Conservation (phyloP, 2,888 invertebrate genomes). For the Troglohyphantes excavatus region DNA sequence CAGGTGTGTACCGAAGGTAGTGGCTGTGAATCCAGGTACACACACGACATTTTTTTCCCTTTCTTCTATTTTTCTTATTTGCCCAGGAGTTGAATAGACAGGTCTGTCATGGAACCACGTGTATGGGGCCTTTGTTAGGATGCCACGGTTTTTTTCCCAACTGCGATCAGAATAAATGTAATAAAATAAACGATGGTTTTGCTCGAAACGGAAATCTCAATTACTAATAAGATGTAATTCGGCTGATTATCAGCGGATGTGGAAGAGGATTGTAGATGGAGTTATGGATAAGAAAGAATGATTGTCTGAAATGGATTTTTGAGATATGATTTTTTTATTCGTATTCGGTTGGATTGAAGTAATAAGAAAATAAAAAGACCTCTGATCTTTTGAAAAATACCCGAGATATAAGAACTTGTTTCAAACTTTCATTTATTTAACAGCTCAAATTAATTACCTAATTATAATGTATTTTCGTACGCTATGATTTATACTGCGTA, state of each 20-base stretch:
- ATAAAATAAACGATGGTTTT: not conserved
- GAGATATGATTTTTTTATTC: not conserved
- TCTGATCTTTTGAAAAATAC: too few relatives aligned
- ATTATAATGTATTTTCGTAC: too few relatives aligned
- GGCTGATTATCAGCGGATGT: not conserved
- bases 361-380: too few relatives aligned
- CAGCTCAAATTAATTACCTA: too few relatives aligned
- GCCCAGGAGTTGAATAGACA: conserved; percentile 28
- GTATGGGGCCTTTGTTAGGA: conserved; percentile 17
- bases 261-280: not conserved
- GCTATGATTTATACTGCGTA: too few relatives aligned
- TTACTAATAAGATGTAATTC: conserved; percentile 12
- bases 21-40: conserved; percentile 51
- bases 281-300: not conserved
- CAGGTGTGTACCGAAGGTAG: conserved; percentile 69
- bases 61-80: conserved; percentile 42
- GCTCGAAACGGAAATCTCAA: conserved; percentile 10
- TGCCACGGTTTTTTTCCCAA: not conserved
- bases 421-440: too few relatives aligned
- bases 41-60: conserved; percentile 18
- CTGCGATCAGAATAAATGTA: not conserved
- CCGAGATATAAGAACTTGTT: too few relatives aligned
- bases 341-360: not conserved
- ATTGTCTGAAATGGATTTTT: not conserved
- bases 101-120: conserved; percentile 46